Evolutionary conservation across 2,888 invertebrate genomes (phyloP).

Genomic region (Andrena bucephala): DNA sequence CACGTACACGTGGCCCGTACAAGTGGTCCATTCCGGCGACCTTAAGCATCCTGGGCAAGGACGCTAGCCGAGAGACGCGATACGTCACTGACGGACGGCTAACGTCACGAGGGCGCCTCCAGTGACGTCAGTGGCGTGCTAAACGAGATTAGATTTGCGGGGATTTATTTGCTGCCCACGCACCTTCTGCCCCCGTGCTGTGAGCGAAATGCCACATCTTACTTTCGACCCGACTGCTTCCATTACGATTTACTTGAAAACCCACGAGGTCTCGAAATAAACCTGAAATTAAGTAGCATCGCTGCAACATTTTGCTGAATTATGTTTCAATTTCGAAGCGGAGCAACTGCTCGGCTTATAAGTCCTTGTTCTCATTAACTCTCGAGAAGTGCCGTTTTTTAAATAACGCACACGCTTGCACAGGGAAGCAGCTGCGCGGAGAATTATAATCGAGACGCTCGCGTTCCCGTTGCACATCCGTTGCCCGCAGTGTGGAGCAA

Average conservation of each 20-base stretch:
- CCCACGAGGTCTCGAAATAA: too few species aligned
- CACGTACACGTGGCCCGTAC: conserved; percentile 37
- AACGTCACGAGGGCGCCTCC: conserved; percentile 70
- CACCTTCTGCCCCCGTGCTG: conserved; percentile 45
- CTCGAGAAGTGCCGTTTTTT: background rate
- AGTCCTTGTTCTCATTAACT: background rate
- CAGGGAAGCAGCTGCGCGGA: conserved; percentile 4
- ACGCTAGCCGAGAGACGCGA: conserved; percentile 47
- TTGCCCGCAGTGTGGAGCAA: background rate
- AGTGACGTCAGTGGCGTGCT: conserved; percentile 73
- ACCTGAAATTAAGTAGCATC: too few species aligned
- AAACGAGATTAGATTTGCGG: conserved; percentile 71
- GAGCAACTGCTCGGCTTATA: too few species aligned
- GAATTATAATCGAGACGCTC: conserved; percentile 16
- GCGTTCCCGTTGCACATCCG: conserved; percentile 27
- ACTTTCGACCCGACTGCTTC: background rate
- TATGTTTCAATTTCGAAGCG: too few species aligned
- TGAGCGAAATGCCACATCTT: conserved; percentile 34
- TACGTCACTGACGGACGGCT: conserved; percentile 63
- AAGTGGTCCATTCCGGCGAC: conserved; percentile 59
- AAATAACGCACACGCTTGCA: background rate
- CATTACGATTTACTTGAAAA: background rate
- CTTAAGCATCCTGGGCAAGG: conserved; percentile 69
- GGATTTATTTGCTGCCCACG: conserved; percentile 67
- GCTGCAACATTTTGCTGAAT: too few species aligned